Base-by-base conservation (phyloP, 1,140 invertebrate species). In the Phenacoccus solenopsis region DNA sequence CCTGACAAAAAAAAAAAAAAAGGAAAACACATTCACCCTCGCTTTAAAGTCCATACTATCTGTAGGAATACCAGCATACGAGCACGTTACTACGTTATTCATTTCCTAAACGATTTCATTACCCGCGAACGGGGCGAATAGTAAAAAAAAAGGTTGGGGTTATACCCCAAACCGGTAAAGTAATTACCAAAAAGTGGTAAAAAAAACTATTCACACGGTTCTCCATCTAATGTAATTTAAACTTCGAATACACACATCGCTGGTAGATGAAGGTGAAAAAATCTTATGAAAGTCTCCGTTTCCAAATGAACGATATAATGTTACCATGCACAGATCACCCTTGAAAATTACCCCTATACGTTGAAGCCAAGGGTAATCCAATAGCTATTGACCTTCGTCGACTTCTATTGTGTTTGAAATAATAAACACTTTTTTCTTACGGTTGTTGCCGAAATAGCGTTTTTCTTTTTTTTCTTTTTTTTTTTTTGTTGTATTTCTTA, bases 401-500 rank as follows among this genome's bases (percentile, higher is more conserved):
- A 64, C 59, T 64, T 64, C 59, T 64, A 24, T 64, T 64, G 59
- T 64, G 13, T 10, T 27, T 7, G 21, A 25, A 25, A 64, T 64
- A 64, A 64, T 64, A 64, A 64, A 64, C 59, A 64, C 59, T 25
- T 24, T 64, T 64, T 64, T 64, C 25, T 22, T 22, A 5, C 59
- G 21, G 13, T 25, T 64, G 4, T 9, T 22, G 25, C 59, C 59
- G 25, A 64, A 64, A 64, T 64, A 20, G 59, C 59, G 59, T 64
- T 64, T 64, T n/a, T n/a, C n/a, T n/a, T n/a, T n/a, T n/a, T n/a
- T n/a, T n/a, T n/a, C n/a, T n/a, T n/a, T n/a, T n/a, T n/a, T n/a
- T n/a, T n/a, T n/a, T 32, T 64, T 64, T 64, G 59, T 64, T 27
- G 59, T 24, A 64, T 64, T 64, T 64, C 59, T 64, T 64, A 64